Conservation (phyloP, 1,140 invertebrate genomes). For the Drosophila ficusphila region DNA sequence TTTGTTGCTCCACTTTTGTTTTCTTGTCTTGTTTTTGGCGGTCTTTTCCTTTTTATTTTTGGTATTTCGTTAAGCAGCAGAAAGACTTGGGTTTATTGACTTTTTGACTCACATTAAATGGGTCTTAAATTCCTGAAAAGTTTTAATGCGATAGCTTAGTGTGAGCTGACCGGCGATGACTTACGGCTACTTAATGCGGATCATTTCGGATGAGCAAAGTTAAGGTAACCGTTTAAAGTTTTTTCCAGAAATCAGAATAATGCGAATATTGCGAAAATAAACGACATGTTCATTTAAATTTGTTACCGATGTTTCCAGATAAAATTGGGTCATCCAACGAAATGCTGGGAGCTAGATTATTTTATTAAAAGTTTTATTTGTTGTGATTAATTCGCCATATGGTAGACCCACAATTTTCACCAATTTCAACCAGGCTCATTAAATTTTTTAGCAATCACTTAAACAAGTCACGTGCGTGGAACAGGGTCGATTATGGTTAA, state of each 20-base stretch:
- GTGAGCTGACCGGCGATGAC: conserved; percentile 14
- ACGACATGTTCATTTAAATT: neutral
- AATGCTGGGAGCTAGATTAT: conserved; percentile 1
- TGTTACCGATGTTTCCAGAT: neutral
- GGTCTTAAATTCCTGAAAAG: conserved; percentile 45
- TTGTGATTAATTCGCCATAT: conserved; percentile 6
- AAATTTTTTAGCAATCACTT: conserved; percentile 43
- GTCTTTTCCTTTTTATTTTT: conserved; percentile 11
- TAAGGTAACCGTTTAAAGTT: conserved; percentile 13
- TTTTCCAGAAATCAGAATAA: neutral
- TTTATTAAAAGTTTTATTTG: conserved; percentile 9
- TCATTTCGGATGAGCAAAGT: conserved; percentile 1
- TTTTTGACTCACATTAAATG: conserved; percentile 57
- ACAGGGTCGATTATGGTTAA: conserved; percentile 53
- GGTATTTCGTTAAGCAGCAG: conserved; percentile 26
- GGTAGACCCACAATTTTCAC: conserved; percentile 4
- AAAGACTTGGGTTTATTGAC: conserved; percentile 65
- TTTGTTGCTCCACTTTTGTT: conserved; percentile 72
- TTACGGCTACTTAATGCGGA: conserved; percentile 9
- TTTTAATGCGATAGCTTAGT: conserved; percentile 37
- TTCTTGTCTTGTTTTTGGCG: conserved; percentile 26
- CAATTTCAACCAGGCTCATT: conserved; percentile 26
- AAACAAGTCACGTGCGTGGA: conserved; percentile 61
- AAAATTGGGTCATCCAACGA: conserved; percentile 19
- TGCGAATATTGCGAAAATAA: neutral